phyloP scores from a whole-genome alignment of 2,797 vertebrate species.

The Emydoidea blandingii region DNA sequence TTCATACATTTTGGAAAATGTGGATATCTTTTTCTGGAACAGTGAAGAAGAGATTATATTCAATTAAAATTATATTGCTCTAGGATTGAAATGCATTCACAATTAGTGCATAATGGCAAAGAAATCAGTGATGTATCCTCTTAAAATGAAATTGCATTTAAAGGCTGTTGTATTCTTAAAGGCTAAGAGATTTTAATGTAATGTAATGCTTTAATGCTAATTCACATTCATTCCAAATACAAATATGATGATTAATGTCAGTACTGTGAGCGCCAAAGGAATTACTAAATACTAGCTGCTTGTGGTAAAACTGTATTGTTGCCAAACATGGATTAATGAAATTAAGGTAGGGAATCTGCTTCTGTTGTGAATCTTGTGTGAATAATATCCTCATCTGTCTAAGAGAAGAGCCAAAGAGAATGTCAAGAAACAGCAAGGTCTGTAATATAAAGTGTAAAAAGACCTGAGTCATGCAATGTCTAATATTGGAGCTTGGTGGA shows the following conservation, averaged over 20 bases:
- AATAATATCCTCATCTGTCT: background rate
- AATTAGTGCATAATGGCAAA: background rate
- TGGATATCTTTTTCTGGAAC: background rate
- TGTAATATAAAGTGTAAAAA: background rate
- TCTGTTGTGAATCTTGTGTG: background rate
- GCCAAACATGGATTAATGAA: background rate
- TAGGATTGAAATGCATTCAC: background rate
- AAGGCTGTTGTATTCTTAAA: conserved; percentile 34
- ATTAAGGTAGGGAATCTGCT: background rate
- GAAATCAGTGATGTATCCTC: background rate
- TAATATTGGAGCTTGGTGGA: background rate
- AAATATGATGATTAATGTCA: conserved; percentile 14
- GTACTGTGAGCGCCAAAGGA: background rate
- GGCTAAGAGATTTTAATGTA: conserved; percentile 28
- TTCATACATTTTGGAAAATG: background rate
- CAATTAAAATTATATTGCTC: background rate
- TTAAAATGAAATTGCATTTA: background rate
- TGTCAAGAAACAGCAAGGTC: background rate
- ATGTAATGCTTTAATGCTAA: background rate
- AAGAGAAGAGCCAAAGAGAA: background rate
- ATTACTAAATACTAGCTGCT: conserved; percentile 28
- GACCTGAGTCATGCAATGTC: background rate
- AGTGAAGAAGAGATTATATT: background rate
- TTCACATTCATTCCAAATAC: conserved; percentile 3
- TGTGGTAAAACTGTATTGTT: conserved; percentile 16